Evolutionary conservation across 1,140 invertebrate genomes (phyloP).

Genomic region (Drosophila trapezifrons): DNA sequence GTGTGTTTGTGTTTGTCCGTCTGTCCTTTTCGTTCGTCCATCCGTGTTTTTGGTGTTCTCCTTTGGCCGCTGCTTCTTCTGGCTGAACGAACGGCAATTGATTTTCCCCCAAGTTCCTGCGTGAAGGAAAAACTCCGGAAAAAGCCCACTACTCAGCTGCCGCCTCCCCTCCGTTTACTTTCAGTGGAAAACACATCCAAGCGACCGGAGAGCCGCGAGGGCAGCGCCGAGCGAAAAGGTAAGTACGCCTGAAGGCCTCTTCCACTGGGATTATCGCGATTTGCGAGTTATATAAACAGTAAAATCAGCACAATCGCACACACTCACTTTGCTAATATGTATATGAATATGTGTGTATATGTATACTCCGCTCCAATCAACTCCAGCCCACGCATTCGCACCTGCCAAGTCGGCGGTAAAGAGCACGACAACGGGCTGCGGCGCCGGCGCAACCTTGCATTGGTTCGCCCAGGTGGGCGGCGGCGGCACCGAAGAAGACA

Average conservation of each 20-base stretch:
- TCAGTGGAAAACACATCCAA: constrained; percentile 83
- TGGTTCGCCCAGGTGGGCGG: constrained; percentile 72
- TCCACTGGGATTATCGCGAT: constrained; percentile 38
- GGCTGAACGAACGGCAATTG: constrained; percentile 72
- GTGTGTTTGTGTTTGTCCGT: constrained; percentile 32
- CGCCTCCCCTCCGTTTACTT: constrained; percentile 59
- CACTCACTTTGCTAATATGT: constrained; percentile 2
- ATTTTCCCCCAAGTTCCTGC: constrained; percentile 61
- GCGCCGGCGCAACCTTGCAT: constrained; percentile 50
- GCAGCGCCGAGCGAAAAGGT: constrained; percentile 83
- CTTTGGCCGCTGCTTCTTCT: constrained; percentile 41
- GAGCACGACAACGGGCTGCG: constrained; percentile 16
- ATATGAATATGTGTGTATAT: constrained; percentile 1
- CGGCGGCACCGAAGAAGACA: constrained; percentile 49
- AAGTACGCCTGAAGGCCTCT: constrained; percentile 31
- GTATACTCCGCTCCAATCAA: constrained; percentile 31
- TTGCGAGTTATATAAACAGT: constrained; percentile 61
- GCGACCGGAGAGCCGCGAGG: constrained; percentile 80
- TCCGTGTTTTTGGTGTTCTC: constrained; percentile 64
- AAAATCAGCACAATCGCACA: constrained; percentile 30
- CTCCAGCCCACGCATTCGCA: constrained; percentile 55
- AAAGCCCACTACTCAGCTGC: constrained; percentile 15
- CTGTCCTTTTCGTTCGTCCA: constrained; percentile 18
- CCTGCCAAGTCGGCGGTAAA: constrained; percentile 24
- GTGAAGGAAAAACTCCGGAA: constrained; percentile 38